Evolutionary conservation across 2,113 vertebrate genomes (phyloP).

Genomic region (Pelodiscus sinensis): DNA sequence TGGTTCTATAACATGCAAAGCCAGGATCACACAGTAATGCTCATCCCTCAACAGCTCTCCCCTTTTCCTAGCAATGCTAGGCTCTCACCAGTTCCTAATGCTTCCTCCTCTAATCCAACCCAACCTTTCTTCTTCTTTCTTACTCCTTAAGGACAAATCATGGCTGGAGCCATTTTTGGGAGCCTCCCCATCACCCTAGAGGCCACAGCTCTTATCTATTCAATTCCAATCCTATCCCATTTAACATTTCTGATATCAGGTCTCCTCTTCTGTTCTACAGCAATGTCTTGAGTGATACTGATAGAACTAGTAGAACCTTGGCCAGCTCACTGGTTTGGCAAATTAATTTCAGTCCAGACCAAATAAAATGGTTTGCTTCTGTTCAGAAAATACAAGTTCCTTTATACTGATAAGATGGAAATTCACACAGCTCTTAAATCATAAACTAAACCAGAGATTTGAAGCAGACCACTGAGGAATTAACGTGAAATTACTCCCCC

Average conservation of each 20-base stretch:
- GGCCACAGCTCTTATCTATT: neutral
- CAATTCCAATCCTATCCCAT: neutral
- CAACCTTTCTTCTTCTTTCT: neutral
- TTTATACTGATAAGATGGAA: neutral
- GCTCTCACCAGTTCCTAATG: neutral
- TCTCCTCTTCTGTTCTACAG: neutral
- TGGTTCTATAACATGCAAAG: neutral
- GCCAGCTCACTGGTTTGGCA: neutral
- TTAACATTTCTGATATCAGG: neutral
- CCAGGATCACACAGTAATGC: neutral
- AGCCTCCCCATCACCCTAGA: neutral
- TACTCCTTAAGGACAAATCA: neutral
- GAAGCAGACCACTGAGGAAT: neutral
- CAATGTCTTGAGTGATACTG: neutral
- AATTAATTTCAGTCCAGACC: neutral
- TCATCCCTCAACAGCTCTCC: neutral
- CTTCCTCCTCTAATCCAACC: neutral
- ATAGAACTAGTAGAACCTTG: neutral
- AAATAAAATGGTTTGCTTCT: neutral
- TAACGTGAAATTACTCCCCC: neutral
- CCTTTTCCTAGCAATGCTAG: neutral
- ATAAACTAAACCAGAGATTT: neutral
- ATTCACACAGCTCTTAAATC: neutral
- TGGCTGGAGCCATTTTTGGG: neutral
- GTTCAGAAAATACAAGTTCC: neutral